Conservation (phyloP, 2,797 vertebrate genomes). For the Macrochelys suwanniensis region DNA sequence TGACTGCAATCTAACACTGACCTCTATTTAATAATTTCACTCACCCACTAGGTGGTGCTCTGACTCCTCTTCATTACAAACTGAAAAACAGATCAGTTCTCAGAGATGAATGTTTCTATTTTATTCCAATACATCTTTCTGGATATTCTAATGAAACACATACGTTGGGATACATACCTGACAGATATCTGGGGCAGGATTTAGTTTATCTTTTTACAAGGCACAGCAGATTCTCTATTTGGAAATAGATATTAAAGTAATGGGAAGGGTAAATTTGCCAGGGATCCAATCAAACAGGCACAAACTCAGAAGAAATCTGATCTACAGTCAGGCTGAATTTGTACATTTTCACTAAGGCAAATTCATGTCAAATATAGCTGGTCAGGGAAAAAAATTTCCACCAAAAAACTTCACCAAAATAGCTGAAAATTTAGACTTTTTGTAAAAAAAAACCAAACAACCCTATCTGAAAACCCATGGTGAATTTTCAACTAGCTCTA, state of each 20-base stretch:
- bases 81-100: background rate
- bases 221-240: background rate
- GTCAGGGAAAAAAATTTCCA: background rate
- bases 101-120: background rate
- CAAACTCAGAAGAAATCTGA: background rate
- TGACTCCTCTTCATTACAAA: background rate
- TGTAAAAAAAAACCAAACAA: background rate
- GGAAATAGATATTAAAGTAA: background rate
- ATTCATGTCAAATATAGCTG: background rate
- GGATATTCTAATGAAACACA: background rate
- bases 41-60: conserved; percentile 35
- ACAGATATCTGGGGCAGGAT: background rate
- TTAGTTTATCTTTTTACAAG: too few relatives aligned
- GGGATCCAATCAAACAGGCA: background rate
- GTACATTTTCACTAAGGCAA: background rate
- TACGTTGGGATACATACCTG: background rate
- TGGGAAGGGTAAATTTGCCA: background rate
- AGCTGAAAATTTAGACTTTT: background rate
- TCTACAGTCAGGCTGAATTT: background rate
- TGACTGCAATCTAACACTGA: background rate
- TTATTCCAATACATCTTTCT: background rate
- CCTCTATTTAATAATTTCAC: background rate
- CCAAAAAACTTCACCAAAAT: background rate
- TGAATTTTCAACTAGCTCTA: background rate
- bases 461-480: background rate